Evolutionary conservation across 2,888 invertebrate species (phyloP).

Genomic region (Cremastinae sp.): DNA sequence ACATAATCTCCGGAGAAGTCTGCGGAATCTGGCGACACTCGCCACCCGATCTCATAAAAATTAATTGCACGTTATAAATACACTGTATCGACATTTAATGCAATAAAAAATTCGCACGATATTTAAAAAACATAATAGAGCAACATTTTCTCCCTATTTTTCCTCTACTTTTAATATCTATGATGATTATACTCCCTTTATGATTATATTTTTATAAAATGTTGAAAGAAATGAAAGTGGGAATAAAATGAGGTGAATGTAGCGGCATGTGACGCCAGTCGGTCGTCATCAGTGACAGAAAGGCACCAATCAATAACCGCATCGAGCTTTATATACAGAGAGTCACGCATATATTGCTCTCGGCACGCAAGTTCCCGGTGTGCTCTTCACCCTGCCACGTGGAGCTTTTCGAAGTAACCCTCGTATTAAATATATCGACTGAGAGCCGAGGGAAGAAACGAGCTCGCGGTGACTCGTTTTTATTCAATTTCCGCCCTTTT

Average conservation of each 20-base stretch:
- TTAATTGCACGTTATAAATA: too few species aligned
- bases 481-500: conserved; percentile 1
- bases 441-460: conserved; percentile 21
- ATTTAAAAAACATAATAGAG: too few species aligned
- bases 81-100: too few species aligned
- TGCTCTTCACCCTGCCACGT: conserved; percentile 64
- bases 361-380: conserved; percentile 64
- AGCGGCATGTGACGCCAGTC: conserved; percentile 70
- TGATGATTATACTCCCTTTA: too few species aligned
- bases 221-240: conserved; percentile 16
- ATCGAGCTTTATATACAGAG: conserved; percentile 66
- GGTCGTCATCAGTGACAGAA: conserved; percentile 76
- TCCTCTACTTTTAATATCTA: too few species aligned
- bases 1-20: too few species aligned
- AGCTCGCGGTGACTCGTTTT: not conserved
- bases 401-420: conserved; percentile 46
- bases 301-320: conserved; percentile 77
- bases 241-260: conserved; percentile 67
- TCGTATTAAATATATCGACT: conserved; percentile 29
- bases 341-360: conserved; percentile 71
- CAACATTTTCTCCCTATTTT: too few species aligned
- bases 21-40: too few species aligned
- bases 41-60: too few species aligned
- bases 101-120: too few species aligned
- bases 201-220: conserved; percentile 4